Evolutionary conservation across 2,113 vertebrate species (phyloP), one percentile per base, ranked within the genome.

Genomic region (Notothenia coriiceps): DNA sequence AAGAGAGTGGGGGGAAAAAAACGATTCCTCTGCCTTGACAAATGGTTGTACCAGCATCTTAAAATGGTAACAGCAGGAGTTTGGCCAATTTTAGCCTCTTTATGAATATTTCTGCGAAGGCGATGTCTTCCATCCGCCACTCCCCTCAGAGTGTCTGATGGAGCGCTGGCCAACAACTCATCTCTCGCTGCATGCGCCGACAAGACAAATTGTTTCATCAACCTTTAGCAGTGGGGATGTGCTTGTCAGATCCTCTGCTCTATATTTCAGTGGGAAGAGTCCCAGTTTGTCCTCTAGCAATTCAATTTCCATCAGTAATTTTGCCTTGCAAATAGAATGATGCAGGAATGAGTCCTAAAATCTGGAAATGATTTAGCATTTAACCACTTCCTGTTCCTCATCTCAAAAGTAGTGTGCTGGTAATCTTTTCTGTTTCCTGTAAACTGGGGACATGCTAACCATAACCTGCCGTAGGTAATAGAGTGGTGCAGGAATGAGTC

Each of bases 191-290:
- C 66, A 61, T 74, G 69, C 60, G 67, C 84, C 56, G 82, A 86
- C 86, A 85, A 88, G 91, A 93, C 83, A 65, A 70, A 91, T 91
- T 4, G 74, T 91, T 88, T 87, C 70, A 91, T 89, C 86, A 90
- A 87, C 79, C 81, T 85, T 85, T 88, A 80, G 79, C 86, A 64
- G 77, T 81, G 82, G 78, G 82, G 67, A 60, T 65, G 70, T 77
- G 44, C 74, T 46, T 56, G 74, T 87, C 70, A 33, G 14, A 69
- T 70, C 20, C 29, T 43, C 69, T 8, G 22, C 62, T 76, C 68
- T 60, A 6, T 61, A 72, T 75, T 73, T 84, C 57, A 88, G 63
- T 80, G 61, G 20, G 55, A 59, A 63, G 66, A 62, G 65, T 76
- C 60, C 67, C 71, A 65, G 60, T 86, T 87, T 79, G 60, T 73